Conservation (phyloP, 1,140 invertebrate species). For the Heliconius himera region DNA sequence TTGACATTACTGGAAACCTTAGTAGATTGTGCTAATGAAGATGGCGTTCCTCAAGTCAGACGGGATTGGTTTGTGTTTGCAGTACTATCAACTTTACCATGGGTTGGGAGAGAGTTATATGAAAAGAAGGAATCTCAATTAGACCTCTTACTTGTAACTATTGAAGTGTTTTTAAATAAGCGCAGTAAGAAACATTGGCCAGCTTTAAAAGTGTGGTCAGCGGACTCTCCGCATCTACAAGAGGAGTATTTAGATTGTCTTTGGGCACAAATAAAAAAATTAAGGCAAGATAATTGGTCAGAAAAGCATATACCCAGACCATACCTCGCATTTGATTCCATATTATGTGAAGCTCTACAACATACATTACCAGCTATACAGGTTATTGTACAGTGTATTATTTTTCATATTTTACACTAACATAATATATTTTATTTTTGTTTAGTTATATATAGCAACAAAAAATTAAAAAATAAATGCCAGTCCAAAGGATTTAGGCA, state of each 20-base stretch:
- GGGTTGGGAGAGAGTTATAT: slow-evolving; percentile 97
- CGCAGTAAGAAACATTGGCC: slow-evolving; percentile 95
- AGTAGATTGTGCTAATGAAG: slow-evolving; percentile 96
- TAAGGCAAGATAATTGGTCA: slow-evolving; percentile 97
- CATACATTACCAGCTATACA: slow-evolving; percentile 95
- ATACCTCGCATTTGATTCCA: slow-evolving; percentile 97
- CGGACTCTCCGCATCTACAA: slow-evolving; percentile 96
- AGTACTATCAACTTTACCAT: slow-evolving; percentile 96
- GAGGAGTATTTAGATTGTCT: slow-evolving; percentile 99
- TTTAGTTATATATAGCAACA: not conserved
- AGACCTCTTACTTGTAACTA: slow-evolving; percentile 94
- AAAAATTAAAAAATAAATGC: too few species aligned
- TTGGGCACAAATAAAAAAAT: slow-evolving; percentile 95
- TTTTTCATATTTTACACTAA: not conserved
- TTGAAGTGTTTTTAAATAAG: slow-evolving; percentile 97
- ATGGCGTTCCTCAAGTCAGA: slow-evolving; percentile 92
- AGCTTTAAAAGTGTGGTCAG: slow-evolving; percentile 95
- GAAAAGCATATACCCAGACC: slow-evolving; percentile 98
- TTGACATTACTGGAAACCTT: slow-evolving; percentile 96
- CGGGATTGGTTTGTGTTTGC: slow-evolving; percentile 98
- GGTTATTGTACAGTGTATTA: slow-evolving; percentile 44
- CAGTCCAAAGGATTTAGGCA: too few species aligned
- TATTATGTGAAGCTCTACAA: slow-evolving; percentile 96
- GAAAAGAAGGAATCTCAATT: slow-evolving; percentile 98
- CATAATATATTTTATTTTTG: not conserved